phyloP scores from a whole-genome alignment of 2,113 vertebrate genomes.

The Falcunculus frontatus region DNA sequence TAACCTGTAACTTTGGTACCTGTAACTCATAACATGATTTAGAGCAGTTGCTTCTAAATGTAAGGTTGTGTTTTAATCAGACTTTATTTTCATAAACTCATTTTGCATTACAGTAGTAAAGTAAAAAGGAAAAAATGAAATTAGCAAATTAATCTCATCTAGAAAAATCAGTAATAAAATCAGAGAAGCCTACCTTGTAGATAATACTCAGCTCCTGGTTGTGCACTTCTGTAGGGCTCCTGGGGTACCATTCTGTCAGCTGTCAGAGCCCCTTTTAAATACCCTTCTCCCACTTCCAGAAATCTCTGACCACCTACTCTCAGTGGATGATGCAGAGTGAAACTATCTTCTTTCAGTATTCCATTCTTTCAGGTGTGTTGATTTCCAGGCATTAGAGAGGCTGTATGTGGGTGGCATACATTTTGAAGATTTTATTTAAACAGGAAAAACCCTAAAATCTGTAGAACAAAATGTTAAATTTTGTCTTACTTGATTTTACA shows the following conservation, averaged over 20 bases:
- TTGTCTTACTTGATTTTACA: not conserved
- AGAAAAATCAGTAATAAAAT: not conserved
- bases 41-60: not conserved
- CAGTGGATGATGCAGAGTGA: constrained; percentile 33
- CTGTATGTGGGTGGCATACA: not conserved
- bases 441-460: not conserved
- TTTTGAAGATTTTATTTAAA: not conserved
- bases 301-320: not conserved
- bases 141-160: not conserved
- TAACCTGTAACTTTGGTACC: not conserved
- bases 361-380: not conserved
- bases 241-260: not conserved
- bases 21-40: not conserved
- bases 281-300: not conserved
- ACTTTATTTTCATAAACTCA: not conserved
- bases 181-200: constrained; percentile 3
- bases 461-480: not conserved
- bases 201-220: not conserved
- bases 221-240: not conserved
- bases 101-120: not conserved
- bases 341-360: constrained; percentile 52
- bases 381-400: constrained; percentile 31
- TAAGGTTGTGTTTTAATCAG: not conserved
- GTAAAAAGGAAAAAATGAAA: not conserved
- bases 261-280: constrained; percentile 29